These are phyloP conservation scores for Poeciliopsis prolifica DNA, from an alignment of 2,113 vertebrate species.

Conservation along the genomic window DNA sequence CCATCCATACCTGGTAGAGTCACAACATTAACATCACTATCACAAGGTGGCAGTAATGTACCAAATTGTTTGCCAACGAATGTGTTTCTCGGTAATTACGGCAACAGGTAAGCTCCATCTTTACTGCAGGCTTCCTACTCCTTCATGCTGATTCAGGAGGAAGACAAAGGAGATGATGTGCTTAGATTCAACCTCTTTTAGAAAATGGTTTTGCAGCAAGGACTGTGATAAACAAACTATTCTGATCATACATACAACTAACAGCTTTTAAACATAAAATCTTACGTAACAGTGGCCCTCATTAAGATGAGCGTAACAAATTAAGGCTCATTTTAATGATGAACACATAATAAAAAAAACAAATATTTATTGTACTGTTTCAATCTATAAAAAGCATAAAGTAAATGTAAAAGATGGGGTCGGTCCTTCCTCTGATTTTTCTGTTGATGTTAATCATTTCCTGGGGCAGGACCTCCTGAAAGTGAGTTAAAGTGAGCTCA, in stretches of 20 bases:
- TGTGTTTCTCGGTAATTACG: not conserved
- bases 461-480: conserved; percentile 37
- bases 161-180: too few species aligned
- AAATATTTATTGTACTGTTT: not conserved
- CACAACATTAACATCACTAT: not conserved
- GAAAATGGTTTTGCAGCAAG: too few species aligned
- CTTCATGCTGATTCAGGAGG: not conserved
- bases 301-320: too few species aligned
- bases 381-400: not conserved
- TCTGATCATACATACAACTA: too few species aligned
- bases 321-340: too few species aligned
- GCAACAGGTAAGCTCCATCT: not conserved
- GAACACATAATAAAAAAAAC: too few species aligned
- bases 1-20: not conserved
- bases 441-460: conserved; percentile 61
- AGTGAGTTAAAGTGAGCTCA: conserved; percentile 56
- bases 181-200: too few species aligned
- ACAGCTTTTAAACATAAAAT: too few species aligned
- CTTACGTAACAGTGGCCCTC: too few species aligned
- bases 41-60: not conserved
- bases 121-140: not conserved
- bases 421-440: conserved; percentile 58
- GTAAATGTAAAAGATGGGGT: conserved; percentile 54
- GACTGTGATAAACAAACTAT: too few species aligned
- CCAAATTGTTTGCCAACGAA: not conserved